Evolutionary conservation across 2,888 invertebrate genomes (phyloP).

Genomic region (Melanargia galathea): DNA sequence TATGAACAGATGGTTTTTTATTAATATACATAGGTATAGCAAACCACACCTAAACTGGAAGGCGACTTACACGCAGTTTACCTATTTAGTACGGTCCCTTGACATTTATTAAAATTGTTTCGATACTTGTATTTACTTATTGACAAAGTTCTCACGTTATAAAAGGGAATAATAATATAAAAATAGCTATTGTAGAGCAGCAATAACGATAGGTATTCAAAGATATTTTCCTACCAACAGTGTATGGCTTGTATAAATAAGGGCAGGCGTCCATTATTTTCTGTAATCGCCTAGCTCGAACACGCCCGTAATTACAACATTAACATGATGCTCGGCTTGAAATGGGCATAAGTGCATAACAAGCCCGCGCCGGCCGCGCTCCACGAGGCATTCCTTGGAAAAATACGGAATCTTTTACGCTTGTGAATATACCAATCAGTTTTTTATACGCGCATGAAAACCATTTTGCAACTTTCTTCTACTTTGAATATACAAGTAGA

Average conservation of each 20-base stretch:
- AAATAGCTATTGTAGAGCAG: background rate
- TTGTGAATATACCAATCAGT: conserved; percentile 45
- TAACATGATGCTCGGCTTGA: conserved; percentile 59
- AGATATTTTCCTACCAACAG: conserved; percentile 25
- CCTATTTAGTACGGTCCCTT: conserved; percentile 18
- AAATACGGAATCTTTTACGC: conserved; percentile 45
- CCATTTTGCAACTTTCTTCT: conserved; percentile 8
- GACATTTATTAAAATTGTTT: conserved; percentile 28
- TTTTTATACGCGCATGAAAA: conserved; percentile 21
- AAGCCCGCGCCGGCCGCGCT: conserved; percentile 46
- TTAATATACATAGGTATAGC: background rate
- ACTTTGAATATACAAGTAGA: conserved; percentile 2
- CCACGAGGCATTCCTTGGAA: conserved; percentile 53
- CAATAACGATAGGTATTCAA: conserved; percentile 16
- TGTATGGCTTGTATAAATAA: conserved; percentile 23
- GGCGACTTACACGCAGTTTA: conserved; percentile 12
- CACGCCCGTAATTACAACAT: conserved; percentile 61
- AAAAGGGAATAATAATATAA: background rate
- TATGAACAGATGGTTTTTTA: background rate
- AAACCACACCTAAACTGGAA: conserved; percentile 24
- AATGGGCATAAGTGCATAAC: conserved; percentile 62
- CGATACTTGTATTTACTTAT: conserved; percentile 12
- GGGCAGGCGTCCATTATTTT: conserved; percentile 38
- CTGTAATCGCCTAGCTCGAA: conserved; percentile 62
- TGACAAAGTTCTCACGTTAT: conserved; percentile 7